Base-by-base conservation (phyloP, 1,140 invertebrate genomes). In the Drosophila grimshawi region DNA sequence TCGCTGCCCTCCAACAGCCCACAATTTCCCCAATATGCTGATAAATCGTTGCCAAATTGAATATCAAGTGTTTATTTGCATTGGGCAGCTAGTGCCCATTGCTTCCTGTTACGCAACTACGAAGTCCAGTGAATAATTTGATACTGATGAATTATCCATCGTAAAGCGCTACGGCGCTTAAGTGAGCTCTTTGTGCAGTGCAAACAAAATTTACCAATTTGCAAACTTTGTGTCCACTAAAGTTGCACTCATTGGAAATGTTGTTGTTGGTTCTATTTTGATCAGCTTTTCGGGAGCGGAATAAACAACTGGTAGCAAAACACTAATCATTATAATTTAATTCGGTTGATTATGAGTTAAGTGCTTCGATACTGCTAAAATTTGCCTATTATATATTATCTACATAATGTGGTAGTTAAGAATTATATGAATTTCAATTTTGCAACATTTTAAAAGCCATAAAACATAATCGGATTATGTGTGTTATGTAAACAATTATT, bases 31-130 rank as follows among this genome's bases (percentile, higher is more conserved):
- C 77, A 81, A 86, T 79, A 79, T 86, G 76, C 68, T 79, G 80
- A 76, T 80, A 74, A 88, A 89, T 85, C 70, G 80, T 76, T 76
- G 70, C 73, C 78, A 89, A 88, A 88, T 89, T 88, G 85, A 89
- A 89, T 85, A 80, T 81, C 77, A 62, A 88, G 85, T 89, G 85
- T 78, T 88, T 89, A 88, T 88, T 88, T 89, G 78, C 70, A 81
- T 89, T 88, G 80, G 73, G 67, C 68, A 72, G 65, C 79, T 48
- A 74, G 68, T 64, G 62, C 70, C 64, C 63, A 7, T 7, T 10
- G 39, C 7, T 2, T 19, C 29, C 45, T 5, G 60, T 49, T 10
- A 6, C 48, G 11, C 30, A 11, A 11, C 51, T 29, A 35, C 33
- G 29, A 39, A 43, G 55, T 69, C 48, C 48, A 11, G 65, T 60